A percentile compares a stretch with the other conserved stretches of the same genome.
Conservation (phyloP, 2,888 invertebrate species). For the Ophraella communa region DNA sequence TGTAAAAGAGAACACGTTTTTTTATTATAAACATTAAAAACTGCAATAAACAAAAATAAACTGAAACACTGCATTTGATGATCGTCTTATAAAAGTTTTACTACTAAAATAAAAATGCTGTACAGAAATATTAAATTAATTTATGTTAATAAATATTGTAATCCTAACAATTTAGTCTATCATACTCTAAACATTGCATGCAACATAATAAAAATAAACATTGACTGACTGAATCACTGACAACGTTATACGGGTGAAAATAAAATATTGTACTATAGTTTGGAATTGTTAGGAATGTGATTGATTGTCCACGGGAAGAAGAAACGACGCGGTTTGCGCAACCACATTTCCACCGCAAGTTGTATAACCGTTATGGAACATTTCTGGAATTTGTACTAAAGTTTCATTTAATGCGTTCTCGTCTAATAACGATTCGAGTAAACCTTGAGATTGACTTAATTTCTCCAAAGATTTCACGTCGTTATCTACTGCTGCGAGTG, state of each 20-base stretch:
- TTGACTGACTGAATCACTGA: background rate
- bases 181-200: background rate
- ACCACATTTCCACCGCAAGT: slow-evolving; percentile 55
- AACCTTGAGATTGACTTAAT: slow-evolving; percentile 67
- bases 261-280: slow-evolving; percentile 16
- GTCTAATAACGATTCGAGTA: slow-evolving; percentile 70
- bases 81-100: background rate
- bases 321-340: slow-evolving; percentile 49
- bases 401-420: slow-evolving; percentile 63
- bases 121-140: background rate
- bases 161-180: background rate
- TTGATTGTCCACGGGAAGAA: slow-evolving; percentile 53
- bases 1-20: too few relatives aligned
- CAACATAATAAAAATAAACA: background rate
- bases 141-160: slow-evolving; percentile 5
- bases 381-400: slow-evolving; percentile 56
- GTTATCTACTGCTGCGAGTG: slow-evolving; percentile 79
- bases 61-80: background rate
- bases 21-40: too few relatives aligned
- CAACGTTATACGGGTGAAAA: background rate
- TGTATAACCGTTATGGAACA: slow-evolving; percentile 60
- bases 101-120: slow-evolving; percentile 1
- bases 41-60: background rate
- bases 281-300: slow-evolving; percentile 49
- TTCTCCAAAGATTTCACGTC: slow-evolving; percentile 75